Base-by-base conservation (phyloP, 2,888 invertebrate genomes). In the Erebia ligea region DNA sequence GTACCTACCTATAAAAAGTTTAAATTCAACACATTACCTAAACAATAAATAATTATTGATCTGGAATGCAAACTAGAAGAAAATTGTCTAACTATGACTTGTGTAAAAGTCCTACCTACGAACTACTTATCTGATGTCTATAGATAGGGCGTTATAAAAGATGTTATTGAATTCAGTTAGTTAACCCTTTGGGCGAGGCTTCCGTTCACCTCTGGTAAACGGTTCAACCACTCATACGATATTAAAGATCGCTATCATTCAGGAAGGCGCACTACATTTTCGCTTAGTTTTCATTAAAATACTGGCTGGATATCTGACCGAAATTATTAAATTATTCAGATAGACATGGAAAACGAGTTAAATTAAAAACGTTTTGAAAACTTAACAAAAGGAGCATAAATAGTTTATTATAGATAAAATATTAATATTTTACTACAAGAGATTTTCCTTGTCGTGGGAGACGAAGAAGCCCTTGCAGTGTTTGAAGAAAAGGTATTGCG, bases 181-280 rank as follows among this genome's bases (percentile, higher is more conserved):
- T 75, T 76, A 82, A 85, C 84, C 85, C 83, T 84, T 82, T 79
- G 75, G 90, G 91, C 81, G 88, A 81, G 91, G 90, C 78, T 89
- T 91, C 90, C 91, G 90, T 78, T 81, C 75, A 75, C 79, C 81
- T 84, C 83, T 82, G 78, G 80, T 86, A 84, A 87, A 88, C 86
- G 87, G 86, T 88, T 89, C 86, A 84, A 80, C 90, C 92, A 91
- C 92, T 92, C 90, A 86, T 86, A 83, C 83, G 79, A 85, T 91
- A 92, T 92, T 92, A 92, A 92, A 92, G 92, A 92, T 92, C 85
- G 78, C 82, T 91, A 92, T 92, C 92, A 74, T 69, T 79, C 87
- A 87, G 92, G 91, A 92, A 91, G 91, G 86, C 79, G 84, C 86
- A 86, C 86, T 89, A 89, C 89, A 90, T 85, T 82, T 86, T 86